These are phyloP conservation scores for Desoria tigrina DNA, from an alignment of 2,888 invertebrate species.

Conservation along the genomic window DNA sequence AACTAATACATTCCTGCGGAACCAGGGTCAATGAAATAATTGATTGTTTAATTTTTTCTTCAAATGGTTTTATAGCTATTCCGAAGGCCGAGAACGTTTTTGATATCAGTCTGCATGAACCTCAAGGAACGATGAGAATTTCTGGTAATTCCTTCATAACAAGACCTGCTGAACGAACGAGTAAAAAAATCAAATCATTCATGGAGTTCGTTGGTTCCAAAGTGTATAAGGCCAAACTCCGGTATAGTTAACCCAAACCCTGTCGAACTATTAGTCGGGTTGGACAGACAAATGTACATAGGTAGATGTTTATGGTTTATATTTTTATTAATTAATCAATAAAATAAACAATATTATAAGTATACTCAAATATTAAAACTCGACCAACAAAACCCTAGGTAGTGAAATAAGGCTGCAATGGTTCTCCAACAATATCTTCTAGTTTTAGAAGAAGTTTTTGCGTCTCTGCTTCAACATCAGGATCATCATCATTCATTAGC, in stretches of 20 bases:
- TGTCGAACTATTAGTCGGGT: too few species aligned
- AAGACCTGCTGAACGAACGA: constrained; percentile 50
- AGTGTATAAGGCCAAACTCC: constrained; percentile 36
- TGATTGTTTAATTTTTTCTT: constrained; percentile 11
- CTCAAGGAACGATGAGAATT: constrained; percentile 44
- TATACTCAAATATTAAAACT: too few species aligned
- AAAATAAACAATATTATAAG: too few species aligned
- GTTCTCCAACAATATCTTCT: constrained; percentile 84
- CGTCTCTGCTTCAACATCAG: constrained; percentile 75
- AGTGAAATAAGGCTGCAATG: constrained; percentile 68
- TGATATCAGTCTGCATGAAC: constrained; percentile 37
- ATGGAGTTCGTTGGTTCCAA: constrained; percentile 48
- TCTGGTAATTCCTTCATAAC: constrained; percentile 48
- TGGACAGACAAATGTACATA: constrained; percentile 14
- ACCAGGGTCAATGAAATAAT: constrained; percentile 32
- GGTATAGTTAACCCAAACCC: constrained; percentile 27
- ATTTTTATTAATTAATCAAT: neutral
- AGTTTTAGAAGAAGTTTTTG: constrained; percentile 79
- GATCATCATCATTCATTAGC: constrained; percentile 84
- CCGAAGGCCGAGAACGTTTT: constrained; percentile 49
- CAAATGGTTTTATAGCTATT: constrained; percentile 45
- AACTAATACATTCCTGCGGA: too few species aligned
- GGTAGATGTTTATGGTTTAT: neutral
- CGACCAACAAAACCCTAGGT: constrained; percentile 18
- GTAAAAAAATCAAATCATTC: constrained; percentile 50